Evolutionary conservation across 2,888 invertebrate species (phyloP).

Genomic region (Psylliodes chrysocephalus): DNA sequence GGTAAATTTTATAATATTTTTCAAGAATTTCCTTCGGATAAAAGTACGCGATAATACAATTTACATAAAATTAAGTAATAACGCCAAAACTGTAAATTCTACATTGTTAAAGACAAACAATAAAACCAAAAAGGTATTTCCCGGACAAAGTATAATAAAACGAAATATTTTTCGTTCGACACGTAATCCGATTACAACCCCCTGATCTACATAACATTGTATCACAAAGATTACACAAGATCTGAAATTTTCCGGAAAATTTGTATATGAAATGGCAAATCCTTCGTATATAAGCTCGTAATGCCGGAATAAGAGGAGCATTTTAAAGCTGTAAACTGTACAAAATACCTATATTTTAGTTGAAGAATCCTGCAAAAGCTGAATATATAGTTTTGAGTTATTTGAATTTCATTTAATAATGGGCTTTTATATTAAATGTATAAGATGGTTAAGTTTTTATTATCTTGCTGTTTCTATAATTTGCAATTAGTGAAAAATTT

Average conservation of each 20-base stretch:
- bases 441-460: no score
- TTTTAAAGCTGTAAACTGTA: slow-evolving; percentile 22
- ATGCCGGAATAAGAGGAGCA: slow-evolving; percentile 16
- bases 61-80: no score
- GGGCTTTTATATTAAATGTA: no score
- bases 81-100: not conserved
- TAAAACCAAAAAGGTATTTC: not conserved
- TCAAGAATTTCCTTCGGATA: no score
- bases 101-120: not conserved
- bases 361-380: slow-evolving; percentile 2
- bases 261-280: slow-evolving; percentile 25
- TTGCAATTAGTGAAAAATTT: no score
- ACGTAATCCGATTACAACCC: slow-evolving; percentile 13
- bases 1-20: no score
- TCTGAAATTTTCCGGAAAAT: slow-evolving; percentile 18
- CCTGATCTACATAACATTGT: slow-evolving; percentile 21
- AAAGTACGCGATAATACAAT: no score
- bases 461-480: no score
- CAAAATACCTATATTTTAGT: slow-evolving; percentile 20
- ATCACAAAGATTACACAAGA: slow-evolving; percentile 10
- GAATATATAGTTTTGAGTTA: slow-evolving; percentile 7
- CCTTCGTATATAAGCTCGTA: slow-evolving; percentile 23
- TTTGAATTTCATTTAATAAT: slow-evolving; percentile 11
- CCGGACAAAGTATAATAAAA: not conserved
- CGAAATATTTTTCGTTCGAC: slow-evolving; percentile 13